phyloP scores from a whole-genome alignment of 2,113 vertebrate species.

The Oxyura jamaicensis region DNA sequence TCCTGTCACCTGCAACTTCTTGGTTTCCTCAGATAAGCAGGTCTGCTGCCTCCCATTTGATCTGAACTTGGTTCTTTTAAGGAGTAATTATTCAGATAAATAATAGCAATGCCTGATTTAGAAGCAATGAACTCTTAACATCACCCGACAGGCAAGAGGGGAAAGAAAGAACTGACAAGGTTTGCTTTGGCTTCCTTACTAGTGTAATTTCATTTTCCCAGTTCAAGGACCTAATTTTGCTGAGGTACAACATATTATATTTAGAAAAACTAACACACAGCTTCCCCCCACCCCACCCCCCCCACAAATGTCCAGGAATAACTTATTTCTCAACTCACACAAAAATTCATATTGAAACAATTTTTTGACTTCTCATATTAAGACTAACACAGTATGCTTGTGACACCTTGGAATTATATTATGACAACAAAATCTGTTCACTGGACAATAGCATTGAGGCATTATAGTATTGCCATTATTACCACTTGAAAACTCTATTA shows the following conservation, averaged over 20 bases:
- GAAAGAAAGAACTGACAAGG: constrained; percentile 36
- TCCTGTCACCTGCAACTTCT: constrained; percentile 70
- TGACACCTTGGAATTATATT: not conserved
- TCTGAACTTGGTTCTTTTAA: constrained; percentile 80
- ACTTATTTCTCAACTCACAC: not conserved
- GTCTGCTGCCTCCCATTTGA: constrained; percentile 73
- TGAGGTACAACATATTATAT: not conserved
- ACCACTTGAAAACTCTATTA: not conserved
- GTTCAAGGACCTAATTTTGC: constrained; percentile 65
- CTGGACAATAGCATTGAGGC: not conserved
- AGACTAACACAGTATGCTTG: not conserved
- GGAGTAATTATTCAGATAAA: constrained; percentile 80
- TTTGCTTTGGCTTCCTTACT: constrained; percentile 77
- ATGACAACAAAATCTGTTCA: not conserved
- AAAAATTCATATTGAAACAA: constrained; percentile 15
- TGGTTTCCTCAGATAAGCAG: constrained; percentile 73
- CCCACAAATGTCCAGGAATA: not conserved
- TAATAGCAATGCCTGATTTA: constrained; percentile 71
- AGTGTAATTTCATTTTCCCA: constrained; percentile 71
- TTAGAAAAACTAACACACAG: not conserved
- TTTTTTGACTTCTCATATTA: not conserved
- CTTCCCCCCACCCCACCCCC: too few species aligned
- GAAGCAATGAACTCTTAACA: constrained; percentile 83
- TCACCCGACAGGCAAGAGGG: constrained; percentile 49
- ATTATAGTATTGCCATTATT: not conserved